These are phyloP conservation scores for Ptilorrhoa leucosticta DNA, from an alignment of 2,113 vertebrate species.

Conservation along the genomic window DNA sequence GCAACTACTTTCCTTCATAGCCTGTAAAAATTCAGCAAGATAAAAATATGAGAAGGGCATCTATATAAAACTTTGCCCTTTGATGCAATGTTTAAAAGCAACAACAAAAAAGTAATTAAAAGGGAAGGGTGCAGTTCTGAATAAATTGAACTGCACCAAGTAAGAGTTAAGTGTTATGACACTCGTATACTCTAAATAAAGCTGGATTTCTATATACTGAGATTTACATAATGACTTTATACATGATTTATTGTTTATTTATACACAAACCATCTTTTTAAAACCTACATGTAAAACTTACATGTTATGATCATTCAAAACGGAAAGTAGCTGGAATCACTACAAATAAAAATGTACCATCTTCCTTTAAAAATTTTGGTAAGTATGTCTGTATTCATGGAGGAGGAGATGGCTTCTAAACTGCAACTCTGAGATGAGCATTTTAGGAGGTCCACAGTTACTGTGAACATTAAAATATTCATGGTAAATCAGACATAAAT, in stretches of 20 bases:
- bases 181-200: not conserved
- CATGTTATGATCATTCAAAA: not conserved
- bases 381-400: not conserved
- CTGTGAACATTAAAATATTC: not conserved
- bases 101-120: not conserved
- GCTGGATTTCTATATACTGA: not conserved
- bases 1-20: not conserved
- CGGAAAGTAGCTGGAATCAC: not conserved
- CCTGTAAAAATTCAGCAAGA: not conserved
- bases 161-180: not conserved
- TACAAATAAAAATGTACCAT: not conserved
- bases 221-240: not conserved
- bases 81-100: not conserved
- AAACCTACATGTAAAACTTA: not conserved
- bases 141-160: not conserved
- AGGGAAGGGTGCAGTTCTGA: not conserved
- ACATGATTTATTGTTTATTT: not conserved
- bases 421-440: not conserved
- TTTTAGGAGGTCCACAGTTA: not conserved
- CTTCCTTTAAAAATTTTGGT: not conserved
- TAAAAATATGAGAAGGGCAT: not conserved
- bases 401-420: not conserved
- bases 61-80: not conserved
- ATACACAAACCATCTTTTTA: not conserved
- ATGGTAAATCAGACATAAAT: not conserved